Percentiles rank a stretch among this genome's conserved stretches.
Evolutionary conservation across 2,113 vertebrate species (phyloP).

Genomic region (Nycticebus coucang): DNA sequence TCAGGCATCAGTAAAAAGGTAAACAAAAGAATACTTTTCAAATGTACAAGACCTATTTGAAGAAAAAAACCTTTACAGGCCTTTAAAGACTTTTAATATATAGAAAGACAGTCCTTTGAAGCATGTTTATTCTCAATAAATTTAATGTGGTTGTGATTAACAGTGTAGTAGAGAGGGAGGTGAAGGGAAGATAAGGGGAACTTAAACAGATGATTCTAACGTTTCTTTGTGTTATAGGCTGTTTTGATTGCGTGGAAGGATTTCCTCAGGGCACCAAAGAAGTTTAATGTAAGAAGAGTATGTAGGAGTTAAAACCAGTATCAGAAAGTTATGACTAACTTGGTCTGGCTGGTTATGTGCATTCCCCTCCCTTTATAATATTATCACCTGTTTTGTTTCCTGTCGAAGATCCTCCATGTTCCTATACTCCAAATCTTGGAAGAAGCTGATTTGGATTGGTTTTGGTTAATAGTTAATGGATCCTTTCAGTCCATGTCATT

Average conservation of each 20-base stretch:
- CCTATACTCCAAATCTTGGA: neutral
- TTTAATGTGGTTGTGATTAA: neutral
- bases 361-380: neutral
- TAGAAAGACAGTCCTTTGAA: constrained; percentile 8
- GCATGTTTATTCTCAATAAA: neutral
- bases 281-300: constrained; percentile 17
- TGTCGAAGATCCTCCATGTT: neutral
- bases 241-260: constrained; percentile 21
- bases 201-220: constrained; percentile 12
- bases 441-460: constrained; percentile 3
- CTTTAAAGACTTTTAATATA: neutral
- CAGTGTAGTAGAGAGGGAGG: neutral
- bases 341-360: neutral
- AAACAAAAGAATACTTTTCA: neutral
- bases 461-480: constrained; percentile 19
- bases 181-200: neutral
- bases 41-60: neutral
- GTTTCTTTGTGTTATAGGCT: neutral
- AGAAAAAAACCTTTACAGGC: constrained; percentile 3
- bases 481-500: neutral
- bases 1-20: neutral
- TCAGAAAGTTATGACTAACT: neutral
- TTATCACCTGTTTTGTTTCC: constrained; percentile 3
- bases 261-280: neutral
- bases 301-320: constrained; percentile 18